Evolutionary conservation across 2,888 invertebrate species (phyloP).

Genomic region (Drosophila lacicola): DNA sequence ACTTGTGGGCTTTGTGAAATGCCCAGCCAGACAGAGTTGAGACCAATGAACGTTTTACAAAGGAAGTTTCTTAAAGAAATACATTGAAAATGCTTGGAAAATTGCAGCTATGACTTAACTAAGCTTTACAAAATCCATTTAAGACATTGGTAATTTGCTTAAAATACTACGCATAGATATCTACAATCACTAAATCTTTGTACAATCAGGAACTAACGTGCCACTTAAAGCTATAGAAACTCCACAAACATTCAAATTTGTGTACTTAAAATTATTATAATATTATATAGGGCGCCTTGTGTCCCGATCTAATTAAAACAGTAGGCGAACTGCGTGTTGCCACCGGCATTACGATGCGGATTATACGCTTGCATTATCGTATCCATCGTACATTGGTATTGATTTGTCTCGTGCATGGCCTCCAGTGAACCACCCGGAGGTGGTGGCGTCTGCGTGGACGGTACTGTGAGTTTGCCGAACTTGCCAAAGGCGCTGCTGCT

Average conservation of each 20-base stretch:
- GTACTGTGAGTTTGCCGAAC: constrained; percentile 54
- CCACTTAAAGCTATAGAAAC: constrained; percentile 24
- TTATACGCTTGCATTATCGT: constrained; percentile 82
- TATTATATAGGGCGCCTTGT: constrained; percentile 2
- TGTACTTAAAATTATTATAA: constrained; percentile 22
- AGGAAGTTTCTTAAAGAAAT: constrained; percentile 32
- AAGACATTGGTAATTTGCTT: constrained; percentile 42
- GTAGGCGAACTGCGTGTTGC: constrained; percentile 73
- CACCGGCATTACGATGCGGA: constrained; percentile 73
- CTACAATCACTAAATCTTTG: constrained; percentile 71
- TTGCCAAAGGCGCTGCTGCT: constrained; percentile 59
- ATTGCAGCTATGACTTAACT: constrained; percentile 19
- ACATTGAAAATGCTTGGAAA: constrained; percentile 37
- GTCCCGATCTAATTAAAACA: constrained; percentile 64
- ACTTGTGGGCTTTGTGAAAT: constrained; percentile 71
- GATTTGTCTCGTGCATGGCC: constrained; percentile 56
- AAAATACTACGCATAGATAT: constrained; percentile 45
- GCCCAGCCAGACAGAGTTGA: constrained; percentile 43
- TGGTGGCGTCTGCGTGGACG: constrained; percentile 34
- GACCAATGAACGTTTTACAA: constrained; percentile 51
- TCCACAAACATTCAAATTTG: constrained; percentile 43
- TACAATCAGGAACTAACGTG: constrained; percentile 76
- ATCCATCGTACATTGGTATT: constrained; percentile 81
- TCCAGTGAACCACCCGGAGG: constrained; percentile 33
- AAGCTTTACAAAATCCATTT: constrained; percentile 31